Evolutionary conservation across 1,140 invertebrate species (phyloP), one percentile per base, ranked within the genome.

Genomic region (Chionoecetes opilio): DNA sequence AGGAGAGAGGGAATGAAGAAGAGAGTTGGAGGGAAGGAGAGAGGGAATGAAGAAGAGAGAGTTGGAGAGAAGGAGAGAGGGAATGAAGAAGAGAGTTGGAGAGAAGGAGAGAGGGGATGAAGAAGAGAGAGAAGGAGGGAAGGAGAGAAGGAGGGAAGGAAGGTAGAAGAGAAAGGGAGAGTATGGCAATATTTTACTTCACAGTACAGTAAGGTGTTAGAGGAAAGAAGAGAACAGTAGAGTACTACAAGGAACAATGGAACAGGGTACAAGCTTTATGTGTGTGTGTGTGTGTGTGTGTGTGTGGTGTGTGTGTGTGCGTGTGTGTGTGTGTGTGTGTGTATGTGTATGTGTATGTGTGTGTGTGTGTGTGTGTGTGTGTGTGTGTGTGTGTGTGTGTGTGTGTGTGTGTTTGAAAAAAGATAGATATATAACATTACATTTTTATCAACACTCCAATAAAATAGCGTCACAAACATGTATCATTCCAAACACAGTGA

Each of bases 1-100:
- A n/a, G n/a, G n/a, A 75, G 26, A 14, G 8, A 26, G 63, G 63
- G n/a, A n/a, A n/a, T 5, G 21, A 26, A 75, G 63, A n/a, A n/a
- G 63, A 26, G n/a, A n/a, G 63, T n/a, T n/a, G n/a, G n/a, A 85
- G n/a, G 34, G n/a, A 85, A 35, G 34, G 84, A 85, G 84, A 29
- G 84, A 85, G 11, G 34, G 84, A 85, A 35, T 17, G 34, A n/a
- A 85, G 0, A 0, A n/a, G 34, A 85, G n/a, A n/a, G n/a, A n/a
- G n/a, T n/a, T n/a, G n/a, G n/a, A n/a, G n/a, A n/a, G n/a, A n/a
- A n/a, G n/a, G n/a, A n/a, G n/a, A n/a, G n/a, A n/a, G n/a, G n/a
- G n/a, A n/a, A n/a, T n/a, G n/a, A n/a, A n/a, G n/a, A n/a, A n/a
- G n/a, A n/a, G n/a, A n/a, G n/a, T n/a, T n/a, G n/a, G n/a, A n/a